Percentiles rank a stretch among this genome's conserved stretches.
Conservation (phyloP, 1,140 invertebrate genomes). For the Caenorhabditis latens region DNA sequence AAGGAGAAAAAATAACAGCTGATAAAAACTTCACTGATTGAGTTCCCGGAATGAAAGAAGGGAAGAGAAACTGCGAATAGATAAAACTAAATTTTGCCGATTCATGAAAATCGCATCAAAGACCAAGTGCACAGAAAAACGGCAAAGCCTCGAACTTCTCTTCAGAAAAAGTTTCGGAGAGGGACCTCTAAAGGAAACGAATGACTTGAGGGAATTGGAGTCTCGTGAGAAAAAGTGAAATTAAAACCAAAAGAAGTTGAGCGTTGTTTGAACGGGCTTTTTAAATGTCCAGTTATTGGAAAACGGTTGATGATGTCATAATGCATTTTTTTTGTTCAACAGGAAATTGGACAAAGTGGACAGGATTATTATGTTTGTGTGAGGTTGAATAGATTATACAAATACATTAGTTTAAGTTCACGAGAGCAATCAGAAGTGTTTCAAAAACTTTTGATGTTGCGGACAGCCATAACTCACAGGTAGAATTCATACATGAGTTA, state of each 20-base stretch:
- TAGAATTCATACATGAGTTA: no score
- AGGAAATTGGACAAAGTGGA: background rate
- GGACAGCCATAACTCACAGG: no score
- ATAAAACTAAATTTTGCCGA: background rate
- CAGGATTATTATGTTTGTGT: background rate
- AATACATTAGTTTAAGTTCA: background rate
- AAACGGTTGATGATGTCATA: constrained; percentile 28
- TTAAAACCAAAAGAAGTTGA: constrained; percentile 24
- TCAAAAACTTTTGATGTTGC: background rate
- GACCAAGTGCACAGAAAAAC: background rate
- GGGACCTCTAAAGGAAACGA: background rate
- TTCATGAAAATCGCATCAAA: constrained; percentile 3
- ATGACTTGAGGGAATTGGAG: constrained; percentile 34
- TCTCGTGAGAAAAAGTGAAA: constrained; percentile 48
- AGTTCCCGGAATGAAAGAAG: background rate
- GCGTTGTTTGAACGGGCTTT: constrained; percentile 10
- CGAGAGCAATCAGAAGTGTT: background rate
- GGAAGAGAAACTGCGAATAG: no score
- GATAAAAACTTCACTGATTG: constrained; percentile 18
- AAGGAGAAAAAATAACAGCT: background rate
- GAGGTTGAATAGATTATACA: background rate
- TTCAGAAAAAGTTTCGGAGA: background rate
- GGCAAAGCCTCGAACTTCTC: background rate
- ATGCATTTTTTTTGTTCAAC: background rate
- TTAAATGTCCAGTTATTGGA: background rate